phyloP scores from a whole-genome alignment of 1,140 invertebrate genomes.

The Cecropterus lyciades region DNA sequence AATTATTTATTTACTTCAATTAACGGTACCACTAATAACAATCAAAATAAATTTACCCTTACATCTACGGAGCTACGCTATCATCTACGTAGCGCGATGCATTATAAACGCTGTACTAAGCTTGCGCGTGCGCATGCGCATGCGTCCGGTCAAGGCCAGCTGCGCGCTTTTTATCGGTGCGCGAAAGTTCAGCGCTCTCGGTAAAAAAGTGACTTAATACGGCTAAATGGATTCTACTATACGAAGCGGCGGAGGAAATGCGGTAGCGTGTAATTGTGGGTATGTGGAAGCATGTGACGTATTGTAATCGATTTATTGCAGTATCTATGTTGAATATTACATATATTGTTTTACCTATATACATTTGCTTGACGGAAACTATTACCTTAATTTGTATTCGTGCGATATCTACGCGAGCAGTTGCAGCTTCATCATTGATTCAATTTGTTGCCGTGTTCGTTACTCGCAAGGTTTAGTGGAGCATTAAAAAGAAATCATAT shows the following conservation, averaged over 20 bases:
- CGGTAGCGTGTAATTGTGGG: constrained; percentile 15
- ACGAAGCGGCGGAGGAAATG: constrained; percentile 17
- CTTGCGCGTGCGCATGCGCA: constrained; percentile 31
- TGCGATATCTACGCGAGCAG: too few relatives aligned
- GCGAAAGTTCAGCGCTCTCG: constrained; percentile 63
- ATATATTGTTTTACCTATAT: neutral
- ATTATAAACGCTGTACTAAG: constrained; percentile 16
- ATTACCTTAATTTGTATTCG: too few relatives aligned
- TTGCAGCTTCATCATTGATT: neutral
- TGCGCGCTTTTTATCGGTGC: constrained; percentile 58
- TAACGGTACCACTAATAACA: neutral
- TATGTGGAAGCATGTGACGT: neutral
- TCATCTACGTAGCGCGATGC: constrained; percentile 27
- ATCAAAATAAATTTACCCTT: neutral
- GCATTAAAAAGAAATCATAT: neutral
- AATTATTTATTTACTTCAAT: neutral
- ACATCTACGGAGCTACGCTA: constrained; percentile 23
- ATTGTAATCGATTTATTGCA: neutral
- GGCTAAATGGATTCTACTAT: constrained; percentile 23
- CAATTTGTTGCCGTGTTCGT: neutral
- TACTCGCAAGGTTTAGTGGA: neutral
- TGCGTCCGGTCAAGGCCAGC: constrained; percentile 59
- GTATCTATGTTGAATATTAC: neutral
- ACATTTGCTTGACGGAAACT: too few relatives aligned
- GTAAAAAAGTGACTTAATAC: constrained; percentile 47